phyloP scores from a whole-genome alignment of 2,888 invertebrate genomes.

The Sesamia inferens region DNA sequence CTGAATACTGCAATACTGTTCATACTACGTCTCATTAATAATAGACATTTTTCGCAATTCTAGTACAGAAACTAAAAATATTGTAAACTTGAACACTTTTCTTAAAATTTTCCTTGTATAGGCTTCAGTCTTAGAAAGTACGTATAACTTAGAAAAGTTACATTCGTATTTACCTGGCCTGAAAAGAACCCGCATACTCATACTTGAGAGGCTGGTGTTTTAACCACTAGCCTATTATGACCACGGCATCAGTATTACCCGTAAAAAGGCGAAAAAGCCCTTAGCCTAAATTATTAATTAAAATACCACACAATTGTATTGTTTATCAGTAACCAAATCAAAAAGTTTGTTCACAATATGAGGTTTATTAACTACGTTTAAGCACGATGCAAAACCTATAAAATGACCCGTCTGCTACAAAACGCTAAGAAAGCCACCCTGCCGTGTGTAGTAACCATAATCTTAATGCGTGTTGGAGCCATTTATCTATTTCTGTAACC shows the following conservation, averaged over 20 bases:
- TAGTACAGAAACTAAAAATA: no score
- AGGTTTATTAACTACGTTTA: background rate
- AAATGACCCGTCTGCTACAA: constrained; percentile 8
- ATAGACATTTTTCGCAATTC: no score
- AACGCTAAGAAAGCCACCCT: background rate
- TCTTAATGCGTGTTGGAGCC: constrained; percentile 29
- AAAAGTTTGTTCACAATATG: background rate
- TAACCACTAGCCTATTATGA: no score
- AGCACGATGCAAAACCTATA: constrained; percentile 5
- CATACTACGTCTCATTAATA: no score
- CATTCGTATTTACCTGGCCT: no score
- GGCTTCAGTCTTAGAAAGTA: no score
- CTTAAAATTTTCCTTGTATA: background rate
- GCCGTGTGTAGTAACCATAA: constrained; percentile 1
- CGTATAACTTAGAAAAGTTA: no score
- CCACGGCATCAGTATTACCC: background rate
- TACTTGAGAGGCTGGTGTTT: no score
- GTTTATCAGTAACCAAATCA: constrained; percentile 13
- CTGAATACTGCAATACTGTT: no score
- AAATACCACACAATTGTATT: background rate
- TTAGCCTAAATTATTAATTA: no score
- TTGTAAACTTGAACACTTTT: no score
- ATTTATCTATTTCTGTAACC: constrained; percentile 32
- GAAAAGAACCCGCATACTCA: no score
- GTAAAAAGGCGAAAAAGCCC: background rate